Evolutionary conservation across 2,113 vertebrate genomes (phyloP), one percentile per base, ranked within the genome.

Genomic region (Myiozetetes cayanensis): DNA sequence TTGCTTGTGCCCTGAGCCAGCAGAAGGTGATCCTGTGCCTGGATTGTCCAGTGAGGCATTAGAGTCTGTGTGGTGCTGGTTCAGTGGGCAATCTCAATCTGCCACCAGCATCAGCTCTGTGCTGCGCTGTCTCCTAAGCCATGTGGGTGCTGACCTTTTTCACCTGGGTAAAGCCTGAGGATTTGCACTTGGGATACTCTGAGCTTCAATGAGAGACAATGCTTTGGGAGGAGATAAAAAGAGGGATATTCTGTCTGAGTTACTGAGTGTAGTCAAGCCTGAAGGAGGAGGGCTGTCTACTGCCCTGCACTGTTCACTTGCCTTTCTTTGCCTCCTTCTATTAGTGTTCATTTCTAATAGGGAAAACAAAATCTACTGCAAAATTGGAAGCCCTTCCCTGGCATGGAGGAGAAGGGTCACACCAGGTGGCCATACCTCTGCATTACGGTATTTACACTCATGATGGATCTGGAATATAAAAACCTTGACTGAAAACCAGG

Each of bases 31-130:
- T 59, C 35, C 53, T 73, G 47, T 33, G 28, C 30, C 20, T 73
- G 70, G 25, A 9, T 1, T 74, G 14, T 41, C 14, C 14, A 21
- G 22, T 41, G 30, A 20, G 23, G 11, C 5, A 3, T 1, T 84
- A 37, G 27, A 7, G 22, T 7, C 77, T 50, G 8, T 13, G 19
- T 30, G 30, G n/a, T 31, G 47, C 46, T 91, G 37, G 19, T 62
- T 49, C 2, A 8, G 31, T 0, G 0, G 9, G 5, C 27, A 70
- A 33, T 80, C 43, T 31, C 16, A 9, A 0, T 18, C 8, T 71
- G 43, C 43, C 25, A 7, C 28, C 28, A 8, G 25, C 10, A 3
- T 46, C 30, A 68, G 12, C n/a, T 71, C 2, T 33, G 15, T 65
- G 22, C 68, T 68, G 20, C 15, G 3, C 25, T 27, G 0, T 21